Percentiles rank a stretch among this genome's conserved stretches.
These are phyloP conservation scores for Cheilosia variabilis DNA, from an alignment of 2,888 invertebrate genomes.

Conservation along the genomic window DNA sequence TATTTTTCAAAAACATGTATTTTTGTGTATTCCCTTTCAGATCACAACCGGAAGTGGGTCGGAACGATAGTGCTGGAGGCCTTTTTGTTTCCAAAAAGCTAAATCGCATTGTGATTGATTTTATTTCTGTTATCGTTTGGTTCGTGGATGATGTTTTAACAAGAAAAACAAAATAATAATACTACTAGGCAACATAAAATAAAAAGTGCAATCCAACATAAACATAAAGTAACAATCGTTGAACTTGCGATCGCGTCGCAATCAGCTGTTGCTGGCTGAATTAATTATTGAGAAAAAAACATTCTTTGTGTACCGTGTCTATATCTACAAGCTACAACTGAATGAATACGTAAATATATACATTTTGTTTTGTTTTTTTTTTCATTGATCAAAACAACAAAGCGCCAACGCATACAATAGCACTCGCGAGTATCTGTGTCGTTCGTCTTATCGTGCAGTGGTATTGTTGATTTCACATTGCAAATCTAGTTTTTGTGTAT, in stretches of 20 bases:
- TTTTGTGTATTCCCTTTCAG: conserved; percentile 37
- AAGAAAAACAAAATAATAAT: neutral
- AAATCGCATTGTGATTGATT: conserved; percentile 54
- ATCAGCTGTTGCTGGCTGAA: conserved; percentile 58
- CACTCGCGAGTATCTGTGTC: conserved; percentile 4
- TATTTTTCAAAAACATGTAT: neutral
- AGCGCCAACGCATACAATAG: conserved; percentile 46
- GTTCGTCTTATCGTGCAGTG: conserved; percentile 10
- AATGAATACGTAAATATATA: neutral
- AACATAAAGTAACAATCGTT: conserved; percentile 1
- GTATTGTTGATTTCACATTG: conserved; percentile 38
- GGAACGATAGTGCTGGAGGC: conserved; percentile 47
- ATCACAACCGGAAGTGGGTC: conserved; percentile 28
- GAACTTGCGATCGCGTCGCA: conserved; percentile 10
- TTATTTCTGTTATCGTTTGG: conserved; percentile 47
- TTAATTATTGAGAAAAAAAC: conserved; percentile 2
- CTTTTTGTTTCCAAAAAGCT: conserved; percentile 33
- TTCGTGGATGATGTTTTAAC: conserved; percentile 18
- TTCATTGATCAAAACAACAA: conserved; percentile 35
- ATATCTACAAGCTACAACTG: no score
- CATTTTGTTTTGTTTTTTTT: neutral
- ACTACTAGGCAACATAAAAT: conserved; percentile 22
- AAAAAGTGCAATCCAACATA: conserved; percentile 27
- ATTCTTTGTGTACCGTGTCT: neutral
- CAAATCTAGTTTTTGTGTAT: conserved; percentile 62